A percentile compares a stretch with the other conserved stretches of the same genome.
Evolutionary conservation across 2,888 invertebrate genomes (phyloP).

Genomic region (Drosophila rubida): DNA sequence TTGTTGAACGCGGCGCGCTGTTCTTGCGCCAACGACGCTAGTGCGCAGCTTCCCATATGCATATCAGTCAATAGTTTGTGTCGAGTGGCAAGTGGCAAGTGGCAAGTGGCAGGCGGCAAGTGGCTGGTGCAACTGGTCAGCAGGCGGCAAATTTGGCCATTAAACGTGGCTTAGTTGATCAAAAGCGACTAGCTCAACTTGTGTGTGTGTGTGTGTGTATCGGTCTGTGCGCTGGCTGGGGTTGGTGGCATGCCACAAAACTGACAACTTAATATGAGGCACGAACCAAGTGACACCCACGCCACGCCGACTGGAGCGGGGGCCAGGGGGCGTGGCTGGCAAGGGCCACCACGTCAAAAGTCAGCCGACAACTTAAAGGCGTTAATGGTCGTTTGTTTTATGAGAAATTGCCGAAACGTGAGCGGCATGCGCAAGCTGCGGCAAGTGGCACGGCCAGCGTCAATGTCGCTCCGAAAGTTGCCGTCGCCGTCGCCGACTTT

Average conservation of each 20-base stretch:
- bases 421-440: constrained; percentile 65
- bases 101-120: no score
- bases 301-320: neutral
- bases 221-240: constrained; percentile 9
- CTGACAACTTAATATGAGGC: constrained; percentile 79
- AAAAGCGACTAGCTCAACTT: constrained; percentile 52
- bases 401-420: constrained; percentile 85
- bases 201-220: neutral
- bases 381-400: constrained; percentile 85
- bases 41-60: constrained; percentile 36
- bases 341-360: constrained; percentile 62
- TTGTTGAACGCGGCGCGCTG: constrained; percentile 48
- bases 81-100: no score
- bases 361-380: constrained; percentile 81
- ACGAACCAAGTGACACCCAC: constrained; percentile 71
- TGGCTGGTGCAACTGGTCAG: constrained; percentile 59
- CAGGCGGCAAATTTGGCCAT: constrained; percentile 49
- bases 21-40: neutral
- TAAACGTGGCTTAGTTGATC: constrained; percentile 72
- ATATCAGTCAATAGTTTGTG: constrained; percentile 62
- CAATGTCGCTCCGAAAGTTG: constrained; percentile 51
- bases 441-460: constrained; percentile 41
- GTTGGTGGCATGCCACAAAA: constrained; percentile 20
- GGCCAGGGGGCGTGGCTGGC: neutral
- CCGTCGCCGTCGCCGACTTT: constrained; percentile 55